These are phyloP conservation scores for Halcyon senegalensis DNA, from an alignment of 2,113 vertebrate species.

Conservation along the genomic window DNA sequence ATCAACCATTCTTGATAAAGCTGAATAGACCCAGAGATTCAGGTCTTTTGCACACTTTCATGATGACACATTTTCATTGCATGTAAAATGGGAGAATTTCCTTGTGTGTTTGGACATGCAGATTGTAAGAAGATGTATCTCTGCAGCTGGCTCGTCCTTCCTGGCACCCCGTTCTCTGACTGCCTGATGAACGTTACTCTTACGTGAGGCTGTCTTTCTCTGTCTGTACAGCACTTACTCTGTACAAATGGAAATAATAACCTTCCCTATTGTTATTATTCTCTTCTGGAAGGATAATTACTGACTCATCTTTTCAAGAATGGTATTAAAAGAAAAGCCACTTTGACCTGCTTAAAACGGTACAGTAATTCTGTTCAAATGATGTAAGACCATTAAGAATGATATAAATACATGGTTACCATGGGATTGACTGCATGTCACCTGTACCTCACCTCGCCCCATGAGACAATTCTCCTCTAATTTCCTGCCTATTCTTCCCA, in stretches of 20 bases:
- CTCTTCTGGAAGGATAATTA: not conserved
- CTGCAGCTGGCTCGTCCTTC: not conserved
- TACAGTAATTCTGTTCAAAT: not conserved
- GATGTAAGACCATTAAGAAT: not conserved
- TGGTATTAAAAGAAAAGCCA: not conserved
- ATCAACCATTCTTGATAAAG: not conserved
- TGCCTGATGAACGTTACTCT: not conserved
- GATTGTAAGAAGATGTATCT: not conserved
- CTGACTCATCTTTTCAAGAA: not conserved
- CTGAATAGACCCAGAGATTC: not conserved
- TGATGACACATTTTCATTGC: not conserved
- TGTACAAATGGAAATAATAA: not conserved
- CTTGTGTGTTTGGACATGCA: not conserved
- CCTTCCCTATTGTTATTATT: not conserved
- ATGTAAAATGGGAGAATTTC: not conserved
- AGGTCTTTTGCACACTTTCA: not conserved
- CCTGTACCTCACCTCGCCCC: not conserved
- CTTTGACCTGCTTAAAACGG: not conserved
- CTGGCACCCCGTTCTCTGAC: not conserved
- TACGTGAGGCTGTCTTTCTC: not conserved
- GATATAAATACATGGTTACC: not conserved
- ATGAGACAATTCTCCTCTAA: not conserved
- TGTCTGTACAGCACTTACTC: not conserved
- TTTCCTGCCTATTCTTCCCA: not conserved
- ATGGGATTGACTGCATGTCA: not conserved